Evolutionary conservation across 1,140 invertebrate species (phyloP).

Genomic region (Eurosta solidaginis): DNA sequence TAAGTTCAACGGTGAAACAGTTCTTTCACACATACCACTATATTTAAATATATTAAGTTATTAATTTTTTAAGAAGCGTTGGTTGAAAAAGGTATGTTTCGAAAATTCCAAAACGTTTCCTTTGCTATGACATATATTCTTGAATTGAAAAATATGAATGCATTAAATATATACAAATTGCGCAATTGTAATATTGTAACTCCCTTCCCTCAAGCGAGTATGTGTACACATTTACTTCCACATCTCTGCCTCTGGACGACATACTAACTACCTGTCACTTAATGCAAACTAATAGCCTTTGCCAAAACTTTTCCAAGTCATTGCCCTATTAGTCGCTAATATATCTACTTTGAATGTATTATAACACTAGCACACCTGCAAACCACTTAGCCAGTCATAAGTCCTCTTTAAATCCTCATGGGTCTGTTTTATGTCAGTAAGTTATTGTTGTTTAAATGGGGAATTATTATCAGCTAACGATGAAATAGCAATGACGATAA

Average conservation of each 20-base stretch:
- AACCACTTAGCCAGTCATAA: not conserved
- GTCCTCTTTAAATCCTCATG: not conserved
- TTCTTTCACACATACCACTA: too few species aligned
- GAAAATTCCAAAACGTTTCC: conserved; percentile 5
- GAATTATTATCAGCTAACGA: conserved; percentile 21
- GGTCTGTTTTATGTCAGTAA: not conserved
- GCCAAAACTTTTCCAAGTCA: not conserved
- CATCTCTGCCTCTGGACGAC: too few species aligned
- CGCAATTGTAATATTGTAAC: too few species aligned
- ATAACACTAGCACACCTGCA: not conserved
- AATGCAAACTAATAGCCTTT: not conserved
- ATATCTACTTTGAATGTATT: not conserved
- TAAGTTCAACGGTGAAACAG: too few species aligned
- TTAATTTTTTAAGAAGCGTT: too few species aligned
- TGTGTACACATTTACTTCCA: too few species aligned
- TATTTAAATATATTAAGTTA: too few species aligned
- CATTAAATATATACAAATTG: too few species aligned
- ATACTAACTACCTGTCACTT: too few species aligned
- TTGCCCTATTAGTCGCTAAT: not conserved
- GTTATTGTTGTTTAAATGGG: not conserved
- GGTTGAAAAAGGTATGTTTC: too few species aligned
- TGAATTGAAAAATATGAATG: too few species aligned
- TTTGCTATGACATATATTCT: not conserved
- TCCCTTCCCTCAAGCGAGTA: too few species aligned
- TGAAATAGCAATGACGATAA: not conserved